These are phyloP conservation scores for Steinernema hermaphroditum DNA, from an alignment of 2,888 invertebrate genomes.

Conservation along the genomic window DNA sequence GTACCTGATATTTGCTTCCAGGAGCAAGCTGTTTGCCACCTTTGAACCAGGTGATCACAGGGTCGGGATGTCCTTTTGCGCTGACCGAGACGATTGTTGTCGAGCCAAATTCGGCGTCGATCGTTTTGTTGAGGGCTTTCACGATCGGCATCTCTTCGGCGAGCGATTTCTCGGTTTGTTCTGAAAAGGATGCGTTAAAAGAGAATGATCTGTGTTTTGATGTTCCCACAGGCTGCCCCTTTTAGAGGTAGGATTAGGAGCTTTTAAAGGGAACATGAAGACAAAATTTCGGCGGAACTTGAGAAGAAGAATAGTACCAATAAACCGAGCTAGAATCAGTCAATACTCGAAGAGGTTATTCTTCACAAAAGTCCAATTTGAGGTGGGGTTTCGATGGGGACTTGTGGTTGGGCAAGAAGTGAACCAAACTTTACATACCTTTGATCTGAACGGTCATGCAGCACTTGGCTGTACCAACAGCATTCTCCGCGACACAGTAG, in stretches of 20 bases:
- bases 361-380: too few species aligned
- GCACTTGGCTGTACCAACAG: slow-evolving; percentile 89
- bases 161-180: slow-evolving; percentile 34
- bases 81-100: slow-evolving; percentile 36
- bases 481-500: slow-evolving; percentile 86
- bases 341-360: too few species aligned
- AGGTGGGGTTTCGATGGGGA: too few species aligned
- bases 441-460: slow-evolving; percentile 78
- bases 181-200: not conserved
- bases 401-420: not conserved
- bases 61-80: slow-evolving; percentile 53
- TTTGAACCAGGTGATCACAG: slow-evolving; percentile 56
- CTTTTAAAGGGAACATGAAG: too few species aligned
- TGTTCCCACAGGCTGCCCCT: too few species aligned
- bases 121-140: slow-evolving; percentile 43
- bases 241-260: too few species aligned
- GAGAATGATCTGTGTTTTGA: too few species aligned
- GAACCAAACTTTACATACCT: slow-evolving; percentile 32
- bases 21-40: slow-evolving; percentile 41
- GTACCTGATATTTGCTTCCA: slow-evolving; percentile 45
- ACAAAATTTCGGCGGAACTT: too few species aligned
- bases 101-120: slow-evolving; percentile 44
- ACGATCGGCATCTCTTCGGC: slow-evolving; percentile 51
- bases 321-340: too few species aligned
- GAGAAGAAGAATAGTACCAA: too few species aligned